Percentiles rank a stretch among this genome's conserved stretches.
phyloP scores from a whole-genome alignment of 2,113 vertebrate genomes.

The Beaufortia kweichowensis region DNA sequence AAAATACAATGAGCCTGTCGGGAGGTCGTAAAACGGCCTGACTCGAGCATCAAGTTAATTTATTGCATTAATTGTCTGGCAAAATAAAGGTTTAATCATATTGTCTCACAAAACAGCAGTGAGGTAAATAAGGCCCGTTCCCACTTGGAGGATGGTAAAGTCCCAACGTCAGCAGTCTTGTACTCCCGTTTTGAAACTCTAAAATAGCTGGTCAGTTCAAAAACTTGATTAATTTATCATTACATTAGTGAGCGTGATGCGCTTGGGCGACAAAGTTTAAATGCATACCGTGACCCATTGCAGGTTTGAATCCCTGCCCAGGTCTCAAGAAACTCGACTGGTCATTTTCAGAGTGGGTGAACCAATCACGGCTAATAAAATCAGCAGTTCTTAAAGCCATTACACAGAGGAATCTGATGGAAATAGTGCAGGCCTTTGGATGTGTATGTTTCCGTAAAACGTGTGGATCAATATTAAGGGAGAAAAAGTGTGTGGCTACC shows the following conservation, averaged over 20 bases:
- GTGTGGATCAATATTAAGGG: conserved; percentile 9
- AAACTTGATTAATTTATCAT: conserved; percentile 34
- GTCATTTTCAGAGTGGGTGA: conserved; percentile 36
- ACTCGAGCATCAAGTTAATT: conserved; percentile 54
- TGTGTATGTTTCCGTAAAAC: not conserved
- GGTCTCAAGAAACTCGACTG: conserved; percentile 1
- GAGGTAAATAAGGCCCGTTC: not conserved
- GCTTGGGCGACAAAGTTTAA: conserved; percentile 34
- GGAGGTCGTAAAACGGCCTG: conserved; percentile 35
- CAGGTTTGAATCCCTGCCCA: conserved; percentile 27
- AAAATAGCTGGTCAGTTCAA: conserved; percentile 18
- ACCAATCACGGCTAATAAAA: conserved; percentile 27
- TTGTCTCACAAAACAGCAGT: conserved; percentile 2
- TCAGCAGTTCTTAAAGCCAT: conserved; percentile 30
- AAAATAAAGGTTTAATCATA: not conserved
- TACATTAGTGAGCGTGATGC: not conserved
- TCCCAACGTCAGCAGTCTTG: conserved; percentile 8
- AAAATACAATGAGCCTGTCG: conserved; percentile 3
- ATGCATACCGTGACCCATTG: not conserved
- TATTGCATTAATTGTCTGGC: conserved; percentile 52
- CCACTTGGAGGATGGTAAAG: not conserved
- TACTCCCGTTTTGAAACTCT: not conserved
- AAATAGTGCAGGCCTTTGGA: conserved; percentile 1
- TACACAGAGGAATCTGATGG: conserved; percentile 26
- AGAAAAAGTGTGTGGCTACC: not conserved